phyloP scores from a whole-genome alignment of 2,888 invertebrate genomes.

The Creontiades dilutus region DNA sequence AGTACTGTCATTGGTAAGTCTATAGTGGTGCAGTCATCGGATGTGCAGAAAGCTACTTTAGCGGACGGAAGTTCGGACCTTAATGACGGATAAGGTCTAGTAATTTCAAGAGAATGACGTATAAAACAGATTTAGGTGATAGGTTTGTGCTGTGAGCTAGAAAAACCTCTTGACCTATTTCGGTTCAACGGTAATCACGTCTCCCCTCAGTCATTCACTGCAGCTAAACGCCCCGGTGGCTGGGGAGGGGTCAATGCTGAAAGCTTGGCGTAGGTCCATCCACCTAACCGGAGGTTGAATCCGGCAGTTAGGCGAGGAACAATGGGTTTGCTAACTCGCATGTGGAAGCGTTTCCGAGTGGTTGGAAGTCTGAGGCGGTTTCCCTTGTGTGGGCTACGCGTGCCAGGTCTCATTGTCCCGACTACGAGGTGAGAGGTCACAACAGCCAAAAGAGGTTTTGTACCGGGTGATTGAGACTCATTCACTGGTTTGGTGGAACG shows the following conservation, averaged over 20 bases:
- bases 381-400: neutral
- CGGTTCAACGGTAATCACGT: neutral
- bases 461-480: too few relatives aligned
- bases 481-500: too few relatives aligned
- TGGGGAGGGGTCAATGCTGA: neutral
- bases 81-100: too few relatives aligned
- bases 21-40: too few relatives aligned
- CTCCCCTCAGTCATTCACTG: constrained; percentile 1
- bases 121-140: too few relatives aligned
- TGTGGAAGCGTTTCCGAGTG: constrained; percentile 7
- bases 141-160: neutral
- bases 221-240: neutral
- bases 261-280: constrained; percentile 20
- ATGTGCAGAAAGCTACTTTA: too few relatives aligned
- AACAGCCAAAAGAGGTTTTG: too few relatives aligned
- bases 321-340: neutral
- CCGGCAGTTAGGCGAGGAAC: neutral
- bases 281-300: neutral
- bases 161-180: neutral
- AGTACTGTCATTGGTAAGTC: too few relatives aligned
- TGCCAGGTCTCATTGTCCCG: constrained; percentile 19
- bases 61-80: too few relatives aligned
- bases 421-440: too few relatives aligned
- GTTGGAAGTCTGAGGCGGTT: neutral
- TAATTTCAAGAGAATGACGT: too few relatives aligned